Percentiles rank a stretch among this genome's conserved stretches.
Conservation (phyloP, 1,140 invertebrate genomes). For the Coboldia fuscipes region DNA sequence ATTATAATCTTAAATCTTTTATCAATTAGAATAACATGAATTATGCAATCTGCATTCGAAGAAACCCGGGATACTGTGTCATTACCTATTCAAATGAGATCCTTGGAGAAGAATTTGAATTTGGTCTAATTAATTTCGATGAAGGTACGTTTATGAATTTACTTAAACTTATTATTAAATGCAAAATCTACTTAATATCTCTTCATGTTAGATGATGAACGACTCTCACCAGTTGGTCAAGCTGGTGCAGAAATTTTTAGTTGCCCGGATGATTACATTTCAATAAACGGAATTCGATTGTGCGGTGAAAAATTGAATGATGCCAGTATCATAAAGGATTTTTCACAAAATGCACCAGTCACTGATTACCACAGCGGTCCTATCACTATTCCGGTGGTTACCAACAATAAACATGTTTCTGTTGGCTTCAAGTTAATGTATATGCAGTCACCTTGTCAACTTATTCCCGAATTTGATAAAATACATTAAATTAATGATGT, state of each 20-base stretch:
- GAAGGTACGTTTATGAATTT: slow-evolving; percentile 18
- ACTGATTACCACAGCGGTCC: slow-evolving; percentile 34
- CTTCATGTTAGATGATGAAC: slow-evolving; percentile 24
- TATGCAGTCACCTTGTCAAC: slow-evolving; percentile 26
- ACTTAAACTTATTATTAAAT: background rate
- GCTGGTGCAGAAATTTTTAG: slow-evolving; percentile 48
- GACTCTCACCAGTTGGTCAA: slow-evolving; percentile 34
- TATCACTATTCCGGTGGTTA: slow-evolving; percentile 27
- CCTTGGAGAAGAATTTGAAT: slow-evolving; percentile 25
- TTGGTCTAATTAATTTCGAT: slow-evolving; percentile 42
- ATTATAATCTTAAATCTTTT: slow-evolving; percentile 2
- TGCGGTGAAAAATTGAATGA: slow-evolving; percentile 56
- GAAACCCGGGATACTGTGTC: slow-evolving; percentile 34
- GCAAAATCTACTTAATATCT: background rate
- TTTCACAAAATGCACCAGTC: slow-evolving; percentile 37
- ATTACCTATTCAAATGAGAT: slow-evolving; percentile 36
- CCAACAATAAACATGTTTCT: slow-evolving; percentile 24
- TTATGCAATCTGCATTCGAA: slow-evolving; percentile 51
- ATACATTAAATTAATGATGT: too few species aligned
- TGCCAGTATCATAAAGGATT: slow-evolving; percentile 30
- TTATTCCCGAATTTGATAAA: background rate
- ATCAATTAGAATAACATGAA: slow-evolving; percentile 51
- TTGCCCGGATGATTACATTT: slow-evolving; percentile 48
- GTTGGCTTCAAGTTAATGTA: slow-evolving; percentile 30
- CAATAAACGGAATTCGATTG: slow-evolving; percentile 38